Evolutionary conservation across 2,113 vertebrate species (phyloP).

Genomic region (Eptatretus burgeri): DNA sequence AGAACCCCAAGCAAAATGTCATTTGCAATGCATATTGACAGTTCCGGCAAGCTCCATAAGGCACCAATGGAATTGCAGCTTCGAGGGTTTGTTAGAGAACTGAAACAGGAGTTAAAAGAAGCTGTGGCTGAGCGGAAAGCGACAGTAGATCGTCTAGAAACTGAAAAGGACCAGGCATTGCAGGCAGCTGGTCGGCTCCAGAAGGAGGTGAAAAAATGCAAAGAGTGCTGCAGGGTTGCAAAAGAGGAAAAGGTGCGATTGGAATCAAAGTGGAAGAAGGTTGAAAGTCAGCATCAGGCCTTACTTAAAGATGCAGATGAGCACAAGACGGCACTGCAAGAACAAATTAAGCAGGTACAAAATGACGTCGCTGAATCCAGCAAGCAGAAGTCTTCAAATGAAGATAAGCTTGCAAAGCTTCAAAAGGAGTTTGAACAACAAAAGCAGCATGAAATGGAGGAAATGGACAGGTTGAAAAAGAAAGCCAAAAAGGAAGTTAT

Average conservation of each 20-base stretch:
- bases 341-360: slow-evolving; percentile 66
- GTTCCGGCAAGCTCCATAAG: slow-evolving; percentile 44
- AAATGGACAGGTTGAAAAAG: no score
- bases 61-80: slow-evolving; percentile 39
- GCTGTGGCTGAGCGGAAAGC: slow-evolving; percentile 54
- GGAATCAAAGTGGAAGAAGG: slow-evolving; percentile 68
- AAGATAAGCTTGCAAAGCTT: slow-evolving; percentile 62
- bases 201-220: slow-evolving; percentile 44
- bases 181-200: slow-evolving; percentile 44
- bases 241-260: slow-evolving; percentile 57
- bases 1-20: slow-evolving; percentile 42
- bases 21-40: slow-evolving; percentile 32
- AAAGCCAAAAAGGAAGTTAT: no score
- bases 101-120: slow-evolving; percentile 37
- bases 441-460: no score
- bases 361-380: slow-evolving; percentile 49
- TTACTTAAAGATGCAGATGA: slow-evolving; percentile 63
- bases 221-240: slow-evolving; percentile 62
- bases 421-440: slow-evolving; percentile 75
- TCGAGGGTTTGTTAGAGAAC: slow-evolving; percentile 22
- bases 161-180: slow-evolving; percentile 60
- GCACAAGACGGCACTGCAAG: slow-evolving; percentile 50
- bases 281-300: slow-evolving; percentile 47
- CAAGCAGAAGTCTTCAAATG: slow-evolving; percentile 48
- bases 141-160: slow-evolving; percentile 30